Base-by-base conservation (phyloP, 92 coral and sea anemone species). In the Pocillopora meandrina region DNA sequence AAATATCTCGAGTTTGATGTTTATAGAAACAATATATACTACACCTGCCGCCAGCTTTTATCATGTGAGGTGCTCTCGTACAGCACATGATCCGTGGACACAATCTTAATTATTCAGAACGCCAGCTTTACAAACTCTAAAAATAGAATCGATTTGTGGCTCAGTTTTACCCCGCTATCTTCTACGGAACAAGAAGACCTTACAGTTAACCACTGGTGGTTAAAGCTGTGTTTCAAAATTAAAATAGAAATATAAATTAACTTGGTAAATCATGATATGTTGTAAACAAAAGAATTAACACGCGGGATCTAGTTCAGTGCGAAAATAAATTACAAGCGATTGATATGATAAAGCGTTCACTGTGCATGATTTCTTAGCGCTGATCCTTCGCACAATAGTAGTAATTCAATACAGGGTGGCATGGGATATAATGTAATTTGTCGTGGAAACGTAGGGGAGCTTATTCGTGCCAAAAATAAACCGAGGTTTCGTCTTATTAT, bases 1-100 rank as follows among this genome's bases (percentile, higher is more conserved):
- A 83, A 83, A 83, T 80, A 83, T 83, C 86, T 74, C 23, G 74
- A 71, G 63, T 62, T 73, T 83, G 72, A 23, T 73, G 89, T 86
- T 72, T 78, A 86, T 71, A 34, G 65, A 79, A 71, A 79, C 71
- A 79, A 26, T 49, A 52, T 58, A 18, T 26, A 26, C 76, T 63
- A 80, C 89, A 79, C 89, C 89, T 81, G 84, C 80, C 72, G 19
- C 14, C 74, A 60, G 65, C 85, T 61, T 35, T 31, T 79, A 3
- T 62, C 4, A 12, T 33, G 34, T 81, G 77, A 71, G 17, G 77
- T 36, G 23, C 36, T 12, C 65, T 66, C 57, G 69, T 58, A 65
- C 64, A 15, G 19, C 17, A 20, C 56, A 49, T 26, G 52, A 42
- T 42, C 52, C 52, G 52, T 42, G 52, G 52, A 57, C 26, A 26